Percentiles rank a stretch among this genome's conserved stretches.
These are phyloP conservation scores for Periplaneta americana DNA, from an alignment of 1,140 invertebrate genomes.

Conservation along the genomic window DNA sequence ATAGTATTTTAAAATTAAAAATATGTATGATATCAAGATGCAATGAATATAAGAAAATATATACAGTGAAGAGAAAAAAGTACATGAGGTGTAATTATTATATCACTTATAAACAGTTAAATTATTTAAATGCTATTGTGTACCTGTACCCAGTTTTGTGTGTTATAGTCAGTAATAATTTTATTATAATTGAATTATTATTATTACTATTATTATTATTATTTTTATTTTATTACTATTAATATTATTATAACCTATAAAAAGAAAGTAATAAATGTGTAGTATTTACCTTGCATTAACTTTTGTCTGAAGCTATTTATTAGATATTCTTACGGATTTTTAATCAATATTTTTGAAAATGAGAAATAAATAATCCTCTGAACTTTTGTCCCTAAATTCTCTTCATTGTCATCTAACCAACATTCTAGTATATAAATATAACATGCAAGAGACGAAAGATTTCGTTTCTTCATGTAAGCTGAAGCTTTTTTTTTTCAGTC, in stretches of 20 bases:
- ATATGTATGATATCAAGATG: background rate
- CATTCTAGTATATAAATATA: too few species aligned
- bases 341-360: background rate
- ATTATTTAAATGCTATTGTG: background rate
- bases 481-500: too few species aligned
- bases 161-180: background rate
- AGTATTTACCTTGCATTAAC: background rate
- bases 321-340: background rate
- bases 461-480: too few species aligned
- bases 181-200: background rate
- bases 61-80: background rate
- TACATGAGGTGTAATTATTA: background rate
- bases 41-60: background rate
- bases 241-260: background rate
- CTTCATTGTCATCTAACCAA: too few species aligned
- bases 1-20: background rate
- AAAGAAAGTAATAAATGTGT: background rate
- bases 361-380: background rate
- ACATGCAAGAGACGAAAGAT: too few species aligned
- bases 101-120: background rate
- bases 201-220: background rate
- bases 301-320: background rate
- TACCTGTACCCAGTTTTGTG: background rate
- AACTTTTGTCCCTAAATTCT: too few species aligned
- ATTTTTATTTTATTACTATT: background rate